These are phyloP conservation scores for Stenurella melanura DNA, from an alignment of 2,888 invertebrate species.

Conservation along the genomic window DNA sequence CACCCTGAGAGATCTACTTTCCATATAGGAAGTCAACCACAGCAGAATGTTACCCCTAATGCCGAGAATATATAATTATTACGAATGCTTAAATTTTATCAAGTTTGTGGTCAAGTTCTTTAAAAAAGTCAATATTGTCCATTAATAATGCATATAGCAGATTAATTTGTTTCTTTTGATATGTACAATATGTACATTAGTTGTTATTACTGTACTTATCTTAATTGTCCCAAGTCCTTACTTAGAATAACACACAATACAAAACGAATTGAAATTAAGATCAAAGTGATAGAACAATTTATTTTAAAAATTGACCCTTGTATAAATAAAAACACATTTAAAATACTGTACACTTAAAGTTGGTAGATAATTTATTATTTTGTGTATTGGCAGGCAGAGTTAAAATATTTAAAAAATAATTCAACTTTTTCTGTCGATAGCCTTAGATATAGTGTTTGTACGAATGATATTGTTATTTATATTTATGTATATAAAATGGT, in stretches of 20 bases:
- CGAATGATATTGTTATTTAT: conserved; percentile 59
- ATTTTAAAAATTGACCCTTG: conserved; percentile 34
- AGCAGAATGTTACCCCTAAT: too few relatives aligned
- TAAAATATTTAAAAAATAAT: conserved; percentile 42
- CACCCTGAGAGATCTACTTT: too few relatives aligned
- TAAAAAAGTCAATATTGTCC: too few relatives aligned
- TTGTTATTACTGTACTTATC: too few relatives aligned
- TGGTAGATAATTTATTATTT: conserved; percentile 46
- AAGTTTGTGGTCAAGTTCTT: too few relatives aligned
- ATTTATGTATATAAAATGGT: conserved; percentile 66
- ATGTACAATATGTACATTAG: too few relatives aligned
- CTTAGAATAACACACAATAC: background rate
- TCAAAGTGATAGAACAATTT: conserved; percentile 41
- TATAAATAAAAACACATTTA: conserved; percentile 37
- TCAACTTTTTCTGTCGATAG: conserved; percentile 57
- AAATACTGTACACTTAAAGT: conserved; percentile 24
- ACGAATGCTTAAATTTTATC: too few relatives aligned
- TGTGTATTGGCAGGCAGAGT: conserved; percentile 55
- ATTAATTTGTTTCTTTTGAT: too few relatives aligned
- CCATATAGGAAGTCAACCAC: too few relatives aligned
- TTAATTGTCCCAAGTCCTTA: background rate
- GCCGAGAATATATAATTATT: too few relatives aligned
- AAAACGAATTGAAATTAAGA: conserved; percentile 17
- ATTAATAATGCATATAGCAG: too few relatives aligned
- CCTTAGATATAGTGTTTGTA: conserved; percentile 44